Evolutionary conservation across 2,888 invertebrate genomes (phyloP).

Genomic region (Andrena fulva): DNA sequence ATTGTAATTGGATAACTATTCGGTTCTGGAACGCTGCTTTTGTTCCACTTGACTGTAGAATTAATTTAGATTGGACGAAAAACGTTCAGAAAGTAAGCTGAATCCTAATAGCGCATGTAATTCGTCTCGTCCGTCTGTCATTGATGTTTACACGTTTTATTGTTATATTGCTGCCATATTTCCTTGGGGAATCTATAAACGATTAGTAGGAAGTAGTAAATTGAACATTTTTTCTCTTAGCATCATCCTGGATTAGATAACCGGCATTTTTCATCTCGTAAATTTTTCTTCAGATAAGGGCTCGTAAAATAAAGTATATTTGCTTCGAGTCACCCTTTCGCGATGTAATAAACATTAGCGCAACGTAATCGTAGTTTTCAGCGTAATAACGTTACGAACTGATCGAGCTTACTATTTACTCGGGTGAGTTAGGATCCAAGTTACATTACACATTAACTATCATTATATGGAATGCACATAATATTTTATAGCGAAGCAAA

Average conservation of each 20-base stretch:
- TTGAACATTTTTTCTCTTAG: neutral
- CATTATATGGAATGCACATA: neutral
- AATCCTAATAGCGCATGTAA: neutral
- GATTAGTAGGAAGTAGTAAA: constrained; percentile 19
- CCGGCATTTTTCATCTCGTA: neutral
- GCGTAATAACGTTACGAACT: neutral
- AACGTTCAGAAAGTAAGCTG: neutral
- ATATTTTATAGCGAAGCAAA: neutral
- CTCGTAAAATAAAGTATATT: neutral
- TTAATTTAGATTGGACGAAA: neutral
- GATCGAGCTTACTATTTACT: too few species aligned
- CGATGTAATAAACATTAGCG: neutral
- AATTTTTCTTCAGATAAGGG: neutral
- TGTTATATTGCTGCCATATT: neutral
- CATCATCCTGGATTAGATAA: constrained; percentile 8
- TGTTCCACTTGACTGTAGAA: neutral
- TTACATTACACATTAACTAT: too few species aligned
- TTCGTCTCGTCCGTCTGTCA: neutral
- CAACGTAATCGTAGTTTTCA: neutral
- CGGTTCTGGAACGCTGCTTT: neutral
- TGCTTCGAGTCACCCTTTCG: neutral
- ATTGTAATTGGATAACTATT: neutral
- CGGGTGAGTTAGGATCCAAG: too few species aligned
- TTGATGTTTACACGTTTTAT: neutral
- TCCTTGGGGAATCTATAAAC: neutral